phyloP scores from a whole-genome alignment of 2,113 vertebrate genomes.

The Ifrita kowaldi region DNA sequence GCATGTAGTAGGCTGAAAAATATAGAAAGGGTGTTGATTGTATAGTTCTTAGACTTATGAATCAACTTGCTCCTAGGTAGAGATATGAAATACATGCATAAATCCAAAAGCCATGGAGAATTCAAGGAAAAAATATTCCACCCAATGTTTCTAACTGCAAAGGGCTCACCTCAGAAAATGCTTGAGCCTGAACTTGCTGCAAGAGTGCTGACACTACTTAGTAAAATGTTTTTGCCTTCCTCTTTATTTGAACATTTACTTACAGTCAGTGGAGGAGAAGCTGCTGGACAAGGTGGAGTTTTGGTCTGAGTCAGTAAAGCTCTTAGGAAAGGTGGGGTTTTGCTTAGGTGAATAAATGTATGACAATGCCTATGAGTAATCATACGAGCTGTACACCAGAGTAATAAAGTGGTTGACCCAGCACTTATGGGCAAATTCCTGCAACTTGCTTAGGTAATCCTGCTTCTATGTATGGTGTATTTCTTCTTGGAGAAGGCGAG shows the following conservation, averaged over 20 bases:
- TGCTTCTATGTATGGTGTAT: not conserved
- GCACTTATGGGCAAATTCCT: not conserved
- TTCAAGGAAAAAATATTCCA: not conserved
- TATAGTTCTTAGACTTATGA: not conserved
- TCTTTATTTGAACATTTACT: not conserved
- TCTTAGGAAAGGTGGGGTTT: not conserved
- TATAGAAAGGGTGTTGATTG: not conserved
- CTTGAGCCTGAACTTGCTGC: not conserved
- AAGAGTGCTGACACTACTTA: not conserved
- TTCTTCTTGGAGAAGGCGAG: not conserved
- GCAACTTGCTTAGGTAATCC: not conserved
- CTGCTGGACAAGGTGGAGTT: not conserved
- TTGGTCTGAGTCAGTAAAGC: not conserved
- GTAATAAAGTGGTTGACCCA: not conserved
- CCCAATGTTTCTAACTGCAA: not conserved
- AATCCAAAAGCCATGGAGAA: not conserved
- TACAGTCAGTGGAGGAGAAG: not conserved
- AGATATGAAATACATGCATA: not conserved
- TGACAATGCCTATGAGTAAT: not conserved
- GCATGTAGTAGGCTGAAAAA: not conserved
- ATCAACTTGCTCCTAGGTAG: not conserved
- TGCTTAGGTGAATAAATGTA: not conserved
- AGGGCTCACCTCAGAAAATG: not conserved
- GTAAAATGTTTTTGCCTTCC: not conserved
- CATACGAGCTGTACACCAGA: not conserved